A percentile compares a stretch with the other conserved stretches of the same genome.
Conservation (phyloP, 2,888 invertebrate genomes). For the Trichacis sp. region DNA sequence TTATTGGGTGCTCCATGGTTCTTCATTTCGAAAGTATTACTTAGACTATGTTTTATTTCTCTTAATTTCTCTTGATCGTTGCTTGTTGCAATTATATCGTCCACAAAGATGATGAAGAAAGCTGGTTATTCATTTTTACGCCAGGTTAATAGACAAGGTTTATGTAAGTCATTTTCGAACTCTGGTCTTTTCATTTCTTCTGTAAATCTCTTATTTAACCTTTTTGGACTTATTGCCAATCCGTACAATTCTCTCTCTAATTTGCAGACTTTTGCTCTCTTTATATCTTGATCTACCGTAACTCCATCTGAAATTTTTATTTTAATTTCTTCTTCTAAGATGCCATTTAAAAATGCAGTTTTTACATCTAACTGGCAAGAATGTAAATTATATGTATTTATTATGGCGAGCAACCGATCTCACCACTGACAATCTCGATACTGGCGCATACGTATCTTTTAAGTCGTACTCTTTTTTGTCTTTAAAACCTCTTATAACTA, state of each 20-base stretch:
- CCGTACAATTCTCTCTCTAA: slow-evolving; percentile 16
- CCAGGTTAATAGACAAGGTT: slow-evolving; percentile 44
- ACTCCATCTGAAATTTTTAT: slow-evolving; percentile 18
- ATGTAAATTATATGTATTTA: slow-evolving; percentile 23
- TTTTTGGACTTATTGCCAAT: slow-evolving; percentile 14
- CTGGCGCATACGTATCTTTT: too few species aligned
- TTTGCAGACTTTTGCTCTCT: slow-evolving; percentile 11
- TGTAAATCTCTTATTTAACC: slow-evolving; percentile 33
- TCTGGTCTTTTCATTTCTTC: too few species aligned
- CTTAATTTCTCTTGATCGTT: too few species aligned
- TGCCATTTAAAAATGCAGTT: too few species aligned
- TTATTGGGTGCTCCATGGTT: slow-evolving; percentile 40
- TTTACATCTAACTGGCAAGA: slow-evolving; percentile 17
- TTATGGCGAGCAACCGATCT: slow-evolving; percentile 25
- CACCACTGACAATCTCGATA: slow-evolving; percentile 27
- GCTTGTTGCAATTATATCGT: too few species aligned
- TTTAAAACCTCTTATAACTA: too few species aligned
- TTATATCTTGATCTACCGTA: background rate
- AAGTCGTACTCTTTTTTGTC: too few species aligned
- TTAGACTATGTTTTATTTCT: slow-evolving; percentile 34
- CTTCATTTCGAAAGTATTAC: slow-evolving; percentile 42
- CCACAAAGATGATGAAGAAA: slow-evolving; percentile 36
- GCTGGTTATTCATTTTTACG: slow-evolving; percentile 36
- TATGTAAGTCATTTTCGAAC: too few species aligned
- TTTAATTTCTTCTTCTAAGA: slow-evolving; percentile 17